Conservation (phyloP, 2,113 vertebrate species). For the Glaucomys volans region DNA sequence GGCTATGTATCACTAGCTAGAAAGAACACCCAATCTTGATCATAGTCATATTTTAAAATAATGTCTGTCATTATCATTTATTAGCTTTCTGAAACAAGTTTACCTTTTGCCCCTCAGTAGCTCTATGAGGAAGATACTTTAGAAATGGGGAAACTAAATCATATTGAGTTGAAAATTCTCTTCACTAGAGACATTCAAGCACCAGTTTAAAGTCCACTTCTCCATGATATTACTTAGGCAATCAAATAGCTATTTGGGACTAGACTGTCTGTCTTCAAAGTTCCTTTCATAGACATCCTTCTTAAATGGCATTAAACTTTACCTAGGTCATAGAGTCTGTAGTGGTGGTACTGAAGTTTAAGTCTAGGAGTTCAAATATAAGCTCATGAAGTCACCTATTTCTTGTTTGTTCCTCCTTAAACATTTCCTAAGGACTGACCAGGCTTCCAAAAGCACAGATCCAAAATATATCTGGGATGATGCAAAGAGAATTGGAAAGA, state of each 20-base stretch:
- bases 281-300: background rate
- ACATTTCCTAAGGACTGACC: background rate
- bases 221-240: background rate
- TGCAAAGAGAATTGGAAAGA: background rate
- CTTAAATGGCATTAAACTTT: background rate
- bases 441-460: background rate
- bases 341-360: background rate
- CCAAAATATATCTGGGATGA: background rate
- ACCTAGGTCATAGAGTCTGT: background rate
- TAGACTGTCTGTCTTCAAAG: background rate
- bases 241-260: background rate
- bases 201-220: background rate
- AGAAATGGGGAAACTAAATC: background rate
- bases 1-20: background rate
- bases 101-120: background rate
- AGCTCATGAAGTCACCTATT: background rate
- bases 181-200: background rate
- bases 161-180: background rate
- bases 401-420: background rate
- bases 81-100: background rate
- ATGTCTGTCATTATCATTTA: background rate
- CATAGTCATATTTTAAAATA: slow-evolving; percentile 43
- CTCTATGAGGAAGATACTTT: background rate
- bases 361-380: background rate
- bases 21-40: background rate